Base-by-base conservation (phyloP, 2,797 vertebrate genomes). In the Crenichthys baileyi region DNA sequence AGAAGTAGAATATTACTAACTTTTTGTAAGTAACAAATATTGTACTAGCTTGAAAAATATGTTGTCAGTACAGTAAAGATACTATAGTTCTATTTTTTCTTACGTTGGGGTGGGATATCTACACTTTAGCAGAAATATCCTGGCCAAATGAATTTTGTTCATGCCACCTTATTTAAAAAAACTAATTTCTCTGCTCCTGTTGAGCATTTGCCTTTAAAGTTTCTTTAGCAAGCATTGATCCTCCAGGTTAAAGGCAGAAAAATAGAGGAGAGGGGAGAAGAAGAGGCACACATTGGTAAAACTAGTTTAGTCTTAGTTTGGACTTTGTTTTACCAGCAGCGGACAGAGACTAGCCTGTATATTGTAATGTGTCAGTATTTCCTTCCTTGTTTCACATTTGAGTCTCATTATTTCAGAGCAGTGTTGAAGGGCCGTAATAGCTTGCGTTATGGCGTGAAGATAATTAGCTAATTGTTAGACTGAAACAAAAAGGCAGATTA, bases 361-460 rank as follows among this genome's bases (percentile, higher is more conserved):
- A 29, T 61, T 48, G 15, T 41, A 39, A 55, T 20, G 36, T 68
- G 16, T 68, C 75, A 76, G 22, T 36, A 41, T 15, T 53, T 67
- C 44, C 29, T 24, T 20, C 36, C 16, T 60, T 60, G 29, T 18
- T 44, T 58, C 41, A 73, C 55, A 41, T 36, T 53, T 67, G 22
- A 55, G 41, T 55, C 75, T 68, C 50, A 26, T 76, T 55, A 55
- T 67, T 65, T 55, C 51, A 53, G 73, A 63, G 26, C 26, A 46
- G 24, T 44, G 11, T 70, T 26, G 24, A 41, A 31, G 73, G 16
- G 31, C 22, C 63, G 41, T 51, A 68, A 24, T 68, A 41, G 36
- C 50, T 41, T 68, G 48, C n/a, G 44, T 39, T 39, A n/a, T 11
- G 50, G 63, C 36, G 20, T 26, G 4, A 55, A 55, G 50, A 44